These are phyloP conservation scores for Psittacara wagleri DNA, from an alignment of 2,113 vertebrate species.

Conservation along the genomic window DNA sequence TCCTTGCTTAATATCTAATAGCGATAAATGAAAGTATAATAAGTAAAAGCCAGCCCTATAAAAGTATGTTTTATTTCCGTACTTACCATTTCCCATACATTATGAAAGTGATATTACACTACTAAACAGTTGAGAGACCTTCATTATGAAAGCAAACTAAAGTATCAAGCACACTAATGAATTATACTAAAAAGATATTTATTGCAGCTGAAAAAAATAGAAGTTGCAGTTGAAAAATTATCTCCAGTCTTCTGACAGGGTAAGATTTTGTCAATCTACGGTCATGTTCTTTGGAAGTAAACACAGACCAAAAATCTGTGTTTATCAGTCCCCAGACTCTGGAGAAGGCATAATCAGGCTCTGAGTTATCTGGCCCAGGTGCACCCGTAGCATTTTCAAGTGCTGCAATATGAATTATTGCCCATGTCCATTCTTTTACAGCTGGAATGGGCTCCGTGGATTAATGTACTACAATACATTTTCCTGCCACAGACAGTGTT, in stretches of 20 bases:
- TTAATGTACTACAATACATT: conserved; percentile 47
- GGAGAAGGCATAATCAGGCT: neutral
- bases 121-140: neutral
- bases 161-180: neutral
- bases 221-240: neutral
- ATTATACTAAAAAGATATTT: neutral
- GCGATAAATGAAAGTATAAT: neutral
- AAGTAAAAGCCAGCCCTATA: neutral
- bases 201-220: neutral
- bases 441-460: neutral
- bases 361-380: neutral
- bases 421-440: conserved; percentile 9
- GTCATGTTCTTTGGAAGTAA: neutral
- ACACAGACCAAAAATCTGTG: neutral
- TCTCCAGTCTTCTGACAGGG: neutral
- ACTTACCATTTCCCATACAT: neutral
- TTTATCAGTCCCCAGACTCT: neutral
- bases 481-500: conserved; percentile 32
- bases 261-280: neutral
- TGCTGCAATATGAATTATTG: conserved; percentile 41
- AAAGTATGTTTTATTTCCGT: neutral
- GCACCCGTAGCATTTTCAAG: neutral
- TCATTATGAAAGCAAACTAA: conserved; percentile 27
- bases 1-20: neutral
- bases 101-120: neutral